Base-by-base conservation (phyloP, 92 coral and sea anemone genomes). In the Actinernus sp. region DNA sequence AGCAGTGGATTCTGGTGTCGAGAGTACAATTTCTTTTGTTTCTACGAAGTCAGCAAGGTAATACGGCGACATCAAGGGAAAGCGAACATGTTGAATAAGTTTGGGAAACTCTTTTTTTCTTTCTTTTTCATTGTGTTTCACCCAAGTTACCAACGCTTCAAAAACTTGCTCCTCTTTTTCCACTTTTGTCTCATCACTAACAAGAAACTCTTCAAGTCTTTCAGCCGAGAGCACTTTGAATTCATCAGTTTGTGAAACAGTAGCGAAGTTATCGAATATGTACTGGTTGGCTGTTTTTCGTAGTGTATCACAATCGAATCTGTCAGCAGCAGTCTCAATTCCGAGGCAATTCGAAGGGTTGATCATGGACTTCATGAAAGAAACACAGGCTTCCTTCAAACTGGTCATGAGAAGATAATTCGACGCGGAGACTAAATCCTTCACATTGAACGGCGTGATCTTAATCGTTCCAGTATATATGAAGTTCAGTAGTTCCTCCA, bases 281-380 rank as follows among this genome's bases (percentile, higher is more conserved):
- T 87, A 95, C 79, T 81, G 84, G 36, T 91, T 83, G 1, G 99
- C 97, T 26, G 95, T 87, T 50, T 72, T 69, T 63, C 84, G 71
- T 21, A 91, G 79, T n/a, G 85, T 76, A 20, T 86, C 88, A 23
- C 99, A 95, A 36, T 92, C 95, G 61, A 83, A 95, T 65, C 81
- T 84, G 20, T 80, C 83, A 24, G 99, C 99, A 3, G 97, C 91
- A 7, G 92, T 61, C 84, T 95, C 99, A 18, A 95, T 91, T 13
- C 99, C 99, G 27, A 95, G 65, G 74, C 99, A 95, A 51, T 95
- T 95, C n/a, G 99, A 83, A 7, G 99, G 99, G 52, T 95, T 95
- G 16, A 95, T 62, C 77, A 89, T 95, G 48, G 83, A 79, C 46
- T 95, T 91, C 95, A 95, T 82, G 55, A 91, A 95, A 8, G 91